phyloP scores from a whole-genome alignment of 2,797 vertebrate species.

The Sebastes umbrosus region DNA sequence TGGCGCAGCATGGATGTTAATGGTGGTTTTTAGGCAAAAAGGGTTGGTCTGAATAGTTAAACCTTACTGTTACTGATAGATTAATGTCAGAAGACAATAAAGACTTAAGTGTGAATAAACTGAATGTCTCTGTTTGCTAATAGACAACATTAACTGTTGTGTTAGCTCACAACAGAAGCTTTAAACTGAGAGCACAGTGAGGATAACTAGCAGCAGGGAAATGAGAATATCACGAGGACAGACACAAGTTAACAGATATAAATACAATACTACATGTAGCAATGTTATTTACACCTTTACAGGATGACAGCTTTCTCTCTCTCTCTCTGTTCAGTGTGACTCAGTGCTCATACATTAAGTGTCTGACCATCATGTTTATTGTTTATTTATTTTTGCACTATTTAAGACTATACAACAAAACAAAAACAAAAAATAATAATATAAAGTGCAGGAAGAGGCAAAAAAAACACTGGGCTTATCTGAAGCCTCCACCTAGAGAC shows the following conservation, averaged over 20 bases:
- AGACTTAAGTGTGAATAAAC: not conserved
- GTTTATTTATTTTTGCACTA: too few species aligned
- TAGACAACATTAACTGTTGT: not conserved
- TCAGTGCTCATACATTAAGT: not conserved
- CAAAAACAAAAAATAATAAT: too few species aligned
- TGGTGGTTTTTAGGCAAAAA: not conserved
- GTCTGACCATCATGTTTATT: not conserved
- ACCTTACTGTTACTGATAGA: accelerated
- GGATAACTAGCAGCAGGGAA: too few species aligned
- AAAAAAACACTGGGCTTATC: too few species aligned
- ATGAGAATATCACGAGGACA: not conserved
- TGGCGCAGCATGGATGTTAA: constrained; percentile 5
- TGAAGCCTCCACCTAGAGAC: too few species aligned
- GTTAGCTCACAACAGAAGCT: not conserved
- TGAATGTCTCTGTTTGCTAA: not conserved
- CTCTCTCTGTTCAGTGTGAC: not conserved
- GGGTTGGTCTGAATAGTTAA: accelerated
- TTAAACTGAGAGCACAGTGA: not conserved
- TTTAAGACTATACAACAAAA: too few species aligned
- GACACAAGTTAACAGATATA: not conserved
- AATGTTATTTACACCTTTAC: not conserved
- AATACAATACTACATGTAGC: not conserved
- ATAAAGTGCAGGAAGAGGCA: too few species aligned
- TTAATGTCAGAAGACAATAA: not conserved
- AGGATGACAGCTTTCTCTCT: not conserved